Percentiles rank a stretch among this genome's conserved stretches.
Evolutionary conservation across 2,888 invertebrate species (phyloP).

Genomic region (Petrolisthes manimaculis): DNA sequence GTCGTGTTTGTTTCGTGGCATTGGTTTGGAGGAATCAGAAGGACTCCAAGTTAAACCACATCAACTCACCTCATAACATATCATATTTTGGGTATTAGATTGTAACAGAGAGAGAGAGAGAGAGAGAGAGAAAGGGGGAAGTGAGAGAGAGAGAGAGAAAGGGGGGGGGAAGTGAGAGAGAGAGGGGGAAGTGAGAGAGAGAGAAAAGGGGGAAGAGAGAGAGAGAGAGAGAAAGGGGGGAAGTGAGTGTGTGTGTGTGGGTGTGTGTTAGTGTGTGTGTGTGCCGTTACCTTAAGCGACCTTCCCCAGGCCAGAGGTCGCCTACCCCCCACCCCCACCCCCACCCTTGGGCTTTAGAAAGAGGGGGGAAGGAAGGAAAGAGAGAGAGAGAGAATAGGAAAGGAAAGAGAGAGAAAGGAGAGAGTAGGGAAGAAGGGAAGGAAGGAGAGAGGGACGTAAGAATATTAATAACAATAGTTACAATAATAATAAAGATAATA

Average conservation of each 20-base stretch:
- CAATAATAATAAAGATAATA: not conserved
- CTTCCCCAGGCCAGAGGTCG: not conserved
- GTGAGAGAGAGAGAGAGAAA: too few species aligned
- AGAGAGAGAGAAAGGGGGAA: too few species aligned
- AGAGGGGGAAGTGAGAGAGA: too few species aligned
- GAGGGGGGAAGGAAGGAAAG: not conserved
- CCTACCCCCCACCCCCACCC: not conserved
- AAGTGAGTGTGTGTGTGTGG: not conserved
- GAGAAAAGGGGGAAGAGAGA: too few species aligned
- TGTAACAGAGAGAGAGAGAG: constrained; percentile 4
- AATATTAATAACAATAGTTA: not conserved
- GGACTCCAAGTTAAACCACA: too few species aligned
- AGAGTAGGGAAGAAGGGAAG: not conserved
- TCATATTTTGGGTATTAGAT: too few species aligned
- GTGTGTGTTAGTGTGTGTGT: not conserved
- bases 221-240: too few species aligned
- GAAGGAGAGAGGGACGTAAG: not conserved
- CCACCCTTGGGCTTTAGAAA: not conserved
- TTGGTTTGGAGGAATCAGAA: too few species aligned
- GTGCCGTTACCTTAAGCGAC: not conserved
- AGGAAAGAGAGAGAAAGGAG: not conserved
- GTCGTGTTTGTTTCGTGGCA: too few species aligned
- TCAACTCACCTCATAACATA: too few species aligned
- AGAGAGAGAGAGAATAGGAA: not conserved
- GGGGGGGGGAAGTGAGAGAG: too few species aligned